A percentile compares a stretch with the other conserved stretches of the same genome.
Evolutionary conservation across 2,797 vertebrate species (phyloP).

Genomic region (Neopelma chrysocephalum): DNA sequence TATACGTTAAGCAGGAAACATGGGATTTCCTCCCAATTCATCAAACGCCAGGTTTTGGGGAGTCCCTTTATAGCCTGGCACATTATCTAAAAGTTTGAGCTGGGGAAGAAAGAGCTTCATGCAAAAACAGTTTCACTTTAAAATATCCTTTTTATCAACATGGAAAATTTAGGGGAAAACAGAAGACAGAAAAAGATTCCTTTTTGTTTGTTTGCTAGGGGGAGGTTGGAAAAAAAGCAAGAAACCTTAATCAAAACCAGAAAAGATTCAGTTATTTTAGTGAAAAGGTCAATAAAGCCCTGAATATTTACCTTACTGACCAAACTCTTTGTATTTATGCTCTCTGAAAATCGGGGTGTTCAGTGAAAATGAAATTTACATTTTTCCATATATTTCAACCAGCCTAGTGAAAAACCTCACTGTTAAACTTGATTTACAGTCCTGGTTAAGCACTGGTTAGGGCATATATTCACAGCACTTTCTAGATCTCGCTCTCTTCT

Average conservation of each 20-base stretch:
- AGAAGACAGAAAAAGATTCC: not conserved
- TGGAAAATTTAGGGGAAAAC: not conserved
- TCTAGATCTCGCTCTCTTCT: not conserved
- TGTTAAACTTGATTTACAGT: not conserved
- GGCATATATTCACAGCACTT: not conserved
- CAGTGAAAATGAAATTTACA: not conserved
- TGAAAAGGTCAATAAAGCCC: not conserved
- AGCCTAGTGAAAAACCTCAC: not conserved
- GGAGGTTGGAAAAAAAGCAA: not conserved
- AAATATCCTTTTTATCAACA: not conserved
- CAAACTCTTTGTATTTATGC: not conserved
- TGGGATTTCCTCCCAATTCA: conserved; percentile 5
- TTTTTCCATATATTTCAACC: not conserved
- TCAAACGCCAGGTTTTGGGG: not conserved
- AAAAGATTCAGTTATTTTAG: not conserved
- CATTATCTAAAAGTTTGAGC: not conserved
- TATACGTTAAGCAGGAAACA: not conserved
- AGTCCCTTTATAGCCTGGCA: not conserved
- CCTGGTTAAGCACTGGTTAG: not conserved
- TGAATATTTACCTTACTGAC: not conserved
- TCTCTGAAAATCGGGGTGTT: not conserved
- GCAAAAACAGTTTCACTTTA: not conserved
- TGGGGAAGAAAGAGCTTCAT: not conserved
- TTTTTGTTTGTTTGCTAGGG: not conserved
- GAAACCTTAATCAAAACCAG: conserved; percentile 1